Evolutionary conservation across 2,113 vertebrate genomes (phyloP), one percentile per base, ranked within the genome.

Genomic region (Bufo gargarizans): DNA sequence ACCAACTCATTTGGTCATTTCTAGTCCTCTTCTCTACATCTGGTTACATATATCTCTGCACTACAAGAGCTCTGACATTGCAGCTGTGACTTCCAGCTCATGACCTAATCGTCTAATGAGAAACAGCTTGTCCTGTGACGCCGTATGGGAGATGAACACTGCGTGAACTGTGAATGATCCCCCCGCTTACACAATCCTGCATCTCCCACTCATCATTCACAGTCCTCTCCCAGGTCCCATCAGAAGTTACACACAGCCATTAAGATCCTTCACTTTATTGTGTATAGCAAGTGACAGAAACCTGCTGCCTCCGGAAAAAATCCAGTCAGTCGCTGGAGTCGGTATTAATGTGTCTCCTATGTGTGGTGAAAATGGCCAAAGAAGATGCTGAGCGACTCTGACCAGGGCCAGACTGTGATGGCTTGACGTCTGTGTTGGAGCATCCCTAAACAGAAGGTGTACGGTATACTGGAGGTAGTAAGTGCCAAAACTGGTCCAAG

Each of bases 1-100:
- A 9, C 50, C 53, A 13, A 56, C 47, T 33, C 45, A 61, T 50
- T 49, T 11, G 50, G 74, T 33, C 19, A 33, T 33, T 79, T 67
- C 22, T 55, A 59, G 63, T 58, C 74, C 16, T 33, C 69, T 2
- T 71, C 49, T 67, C 16, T 80, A 74, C 77, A 79, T 79, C 4
- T 58, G 43, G 56, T 77, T 74, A 55, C 33, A 12, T 79, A 43
- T 53, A 17, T 79, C 80, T 71, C 10, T 47, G 71, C 58, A 69
- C 63, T 58, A 72, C 65, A 65, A 63, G 49, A 58, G 55, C 77
- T 71, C 5, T 72, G 61, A 47, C 59, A 65, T 17, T 71, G 77
- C 86, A 87, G 86, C 86, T 81, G 86, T 72, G 86, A 49, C 72
- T 56, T 82, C 77, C 77, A 8, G 49, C 86, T 61, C 53, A 69